Evolutionary conservation across 2,113 vertebrate genomes (phyloP), one percentile per base, ranked within the genome.

Genomic region (Dipodomys ordii): DNA sequence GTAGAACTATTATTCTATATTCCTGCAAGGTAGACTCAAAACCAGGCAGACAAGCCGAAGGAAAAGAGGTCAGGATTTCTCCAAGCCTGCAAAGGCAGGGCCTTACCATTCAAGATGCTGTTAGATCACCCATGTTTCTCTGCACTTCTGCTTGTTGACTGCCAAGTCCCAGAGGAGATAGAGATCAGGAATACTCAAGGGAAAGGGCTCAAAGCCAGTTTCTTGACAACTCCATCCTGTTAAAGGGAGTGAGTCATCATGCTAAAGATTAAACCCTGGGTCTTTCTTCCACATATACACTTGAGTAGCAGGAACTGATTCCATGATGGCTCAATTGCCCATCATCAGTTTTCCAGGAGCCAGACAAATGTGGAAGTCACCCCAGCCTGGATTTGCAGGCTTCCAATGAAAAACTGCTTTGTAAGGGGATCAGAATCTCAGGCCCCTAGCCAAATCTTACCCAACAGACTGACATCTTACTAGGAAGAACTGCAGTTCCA

Each of bases 1-100:
- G 93, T 95, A 77, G 44, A 92, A 92, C 22, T 93, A 3, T 65
- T 85, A 28, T 3, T 19, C 20, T 73, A 0, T 91, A 64, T 92
- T 90, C 92, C 53, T 39, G 69, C 71, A 90, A 92, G 60, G 16
- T 77, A 44, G 11, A 60, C 92, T 91, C 91, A 46, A 62, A 74
- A 93, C 81, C 39, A 93, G 83, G 32, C 7, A 65, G 68, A 84
- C 2, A 39, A 3, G 28, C 25, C 39, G 87, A 65, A 90, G 46
- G 2, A 19, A 2, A 16, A 46, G 13, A 22, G 32, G 53, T 64
- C n/a, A 7, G 46, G 57, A 73, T 88, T 91, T 95, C 27, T 93
- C 64, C 22, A 83, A 65, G 25, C 22, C 30, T 68, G 30, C 57
- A n/a, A 78, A 83, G 80, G n/a, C 28, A 11, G 35, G 35, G 53